Base-by-base conservation (phyloP, 2,113 vertebrate species). In the Otocyon megalotis region DNA sequence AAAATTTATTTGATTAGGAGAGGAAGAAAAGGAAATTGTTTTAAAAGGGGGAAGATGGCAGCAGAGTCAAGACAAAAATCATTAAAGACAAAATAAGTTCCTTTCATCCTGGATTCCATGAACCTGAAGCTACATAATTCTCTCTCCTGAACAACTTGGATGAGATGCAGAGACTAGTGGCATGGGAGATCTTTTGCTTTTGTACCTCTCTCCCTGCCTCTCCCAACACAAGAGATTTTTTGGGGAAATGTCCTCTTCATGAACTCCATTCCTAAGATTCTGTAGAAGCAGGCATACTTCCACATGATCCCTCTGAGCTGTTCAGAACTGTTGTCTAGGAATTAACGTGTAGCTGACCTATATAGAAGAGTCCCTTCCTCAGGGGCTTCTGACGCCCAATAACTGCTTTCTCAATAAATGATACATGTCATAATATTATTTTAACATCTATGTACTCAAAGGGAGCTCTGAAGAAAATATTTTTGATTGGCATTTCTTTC, bases 391-490 rank as follows among this genome's bases (percentile, higher is more conserved):
- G 26, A 26, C 26, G 28, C 37, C 19, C 53, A 60, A 8, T n/a
- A 19, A 60, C 35, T 81, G 54, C 81, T 93, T 93, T 82, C 50
- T 80, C 24, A 60, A 15, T 76, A 37, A 85, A 15, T 37, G 8
- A 77, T 76, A 85, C 15, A 93, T n/a, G 2, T 17, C 16, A 63
- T 35, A 69, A 48, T 93, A 77, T 88, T 91, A 87, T 76, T 90
- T 71, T 94, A 85, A 91, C 77, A 90, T 84, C 37, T 83, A 54
- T 80, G 54, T 35, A 87, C 62, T 82, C 54, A 83, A 48, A 96
- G n/a, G 56, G 60, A 94, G 60, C 8, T 65, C 77, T 35, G 92
- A 81, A 48, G 60, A 95, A 48, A 88, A n/a, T 93, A 80, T 71
- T 91, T 94, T 88, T 30, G 24, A 9, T 72, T 82, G 58, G 8